These are phyloP conservation scores for Novumbra hubbsi DNA, from an alignment of 2,797 vertebrate species.

Conservation along the genomic window DNA sequence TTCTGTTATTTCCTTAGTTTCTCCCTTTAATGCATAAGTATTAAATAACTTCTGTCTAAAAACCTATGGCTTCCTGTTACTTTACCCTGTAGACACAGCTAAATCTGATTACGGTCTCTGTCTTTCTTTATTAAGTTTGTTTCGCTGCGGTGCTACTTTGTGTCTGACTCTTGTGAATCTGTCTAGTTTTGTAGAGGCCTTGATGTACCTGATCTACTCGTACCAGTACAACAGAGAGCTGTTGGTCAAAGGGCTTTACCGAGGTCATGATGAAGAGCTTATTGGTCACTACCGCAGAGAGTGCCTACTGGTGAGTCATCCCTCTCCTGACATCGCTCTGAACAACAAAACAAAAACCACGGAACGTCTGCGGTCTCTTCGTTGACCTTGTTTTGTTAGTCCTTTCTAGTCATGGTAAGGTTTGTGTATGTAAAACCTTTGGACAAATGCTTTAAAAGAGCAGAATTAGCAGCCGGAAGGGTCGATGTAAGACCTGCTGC, in stretches of 20 bases:
- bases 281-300: conserved; percentile 90
- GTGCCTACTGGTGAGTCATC: conserved; percentile 91
- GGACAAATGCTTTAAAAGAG: neutral
- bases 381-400: neutral
- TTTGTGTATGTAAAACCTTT: neutral
- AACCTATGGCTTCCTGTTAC: neutral
- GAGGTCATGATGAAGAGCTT: conserved; percentile 88
- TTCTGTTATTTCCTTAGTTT: conserved; percentile 45
- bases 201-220: conserved; percentile 93
- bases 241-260: conserved; percentile 85
- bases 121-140: neutral
- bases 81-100: neutral
- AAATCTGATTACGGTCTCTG: neutral
- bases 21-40: conserved; percentile 22
- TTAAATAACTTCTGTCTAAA: conserved; percentile 21
- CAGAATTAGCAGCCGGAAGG: neutral
- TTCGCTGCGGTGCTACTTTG: neutral
- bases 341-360: too few relatives aligned
- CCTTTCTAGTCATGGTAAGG: neutral
- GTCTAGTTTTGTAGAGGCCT: conserved; percentile 88
- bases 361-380: neutral
- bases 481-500: conserved; percentile 41
- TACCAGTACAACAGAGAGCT: conserved; percentile 98
- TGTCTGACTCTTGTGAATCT: conserved; percentile 14
- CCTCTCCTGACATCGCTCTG: neutral